A percentile compares a stretch with the other conserved stretches of the same genome.
phyloP scores from a whole-genome alignment of 2,113 vertebrate genomes.

The Eulemur macaco region DNA sequence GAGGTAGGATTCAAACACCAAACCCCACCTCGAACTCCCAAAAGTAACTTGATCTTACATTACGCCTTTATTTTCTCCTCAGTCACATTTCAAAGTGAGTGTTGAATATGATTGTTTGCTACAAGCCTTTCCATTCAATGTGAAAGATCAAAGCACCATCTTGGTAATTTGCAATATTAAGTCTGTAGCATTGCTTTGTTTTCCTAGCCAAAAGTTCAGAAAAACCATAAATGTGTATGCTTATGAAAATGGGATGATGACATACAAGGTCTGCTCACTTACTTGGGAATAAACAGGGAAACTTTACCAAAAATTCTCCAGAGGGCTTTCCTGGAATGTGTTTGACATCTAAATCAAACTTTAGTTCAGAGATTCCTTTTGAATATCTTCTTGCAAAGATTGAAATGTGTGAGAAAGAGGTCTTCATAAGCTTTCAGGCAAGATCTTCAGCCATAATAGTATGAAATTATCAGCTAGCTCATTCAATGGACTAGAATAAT shows the following conservation, averaged over 20 bases:
- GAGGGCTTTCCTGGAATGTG: not conserved
- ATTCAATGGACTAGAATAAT: not conserved
- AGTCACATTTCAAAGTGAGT: not conserved
- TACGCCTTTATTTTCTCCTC: not conserved
- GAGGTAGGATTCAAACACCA: not conserved
- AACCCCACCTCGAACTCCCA: not conserved
- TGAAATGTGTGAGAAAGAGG: not conserved
- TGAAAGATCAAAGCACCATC: not conserved
- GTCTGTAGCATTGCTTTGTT: not conserved
- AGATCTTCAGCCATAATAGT: not conserved
- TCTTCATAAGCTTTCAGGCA: not conserved
- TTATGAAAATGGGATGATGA: not conserved
- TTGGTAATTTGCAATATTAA: not conserved
- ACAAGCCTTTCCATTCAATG: not conserved
- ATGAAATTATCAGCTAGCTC: conserved; percentile 5
- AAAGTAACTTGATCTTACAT: not conserved
- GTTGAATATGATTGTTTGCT: not conserved
- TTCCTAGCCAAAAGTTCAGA: not conserved
- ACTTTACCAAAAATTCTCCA: not conserved
- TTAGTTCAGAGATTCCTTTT: conserved; percentile 3
- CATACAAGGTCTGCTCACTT: not conserved
- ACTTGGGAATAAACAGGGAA: not conserved
- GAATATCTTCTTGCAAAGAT: not conserved
- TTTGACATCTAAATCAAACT: conserved; percentile 21
- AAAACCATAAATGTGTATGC: not conserved